Evolutionary conservation across 2,113 vertebrate species (phyloP).

Genomic region (Guaruba guarouba): DNA sequence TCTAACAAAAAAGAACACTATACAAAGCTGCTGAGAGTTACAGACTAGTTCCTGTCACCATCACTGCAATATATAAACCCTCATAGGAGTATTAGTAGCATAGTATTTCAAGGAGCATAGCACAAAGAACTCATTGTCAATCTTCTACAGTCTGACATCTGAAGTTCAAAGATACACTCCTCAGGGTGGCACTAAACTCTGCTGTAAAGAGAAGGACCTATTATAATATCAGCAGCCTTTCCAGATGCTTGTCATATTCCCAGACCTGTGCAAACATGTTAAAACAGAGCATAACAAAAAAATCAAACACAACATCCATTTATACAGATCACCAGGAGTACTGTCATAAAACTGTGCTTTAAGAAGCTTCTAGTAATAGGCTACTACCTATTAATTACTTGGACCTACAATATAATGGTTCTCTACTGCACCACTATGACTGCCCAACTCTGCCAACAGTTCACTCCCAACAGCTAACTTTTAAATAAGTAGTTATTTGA

Average conservation of each 20-base stretch:
- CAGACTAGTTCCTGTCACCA: not conserved
- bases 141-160: constrained; percentile 80
- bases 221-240: constrained; percentile 80
- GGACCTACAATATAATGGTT: not conserved
- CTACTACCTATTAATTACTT: not conserved
- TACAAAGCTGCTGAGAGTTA: not conserved
- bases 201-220: constrained; percentile 78
- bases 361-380: not conserved
- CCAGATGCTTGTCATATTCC: constrained; percentile 80
- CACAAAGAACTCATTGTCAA: constrained; percentile 56
- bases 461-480: not conserved
- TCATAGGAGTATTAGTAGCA: not conserved
- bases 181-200: constrained; percentile 80
- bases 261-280: constrained; percentile 21
- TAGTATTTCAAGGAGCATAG: constrained; percentile 24
- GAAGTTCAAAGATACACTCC: constrained; percentile 79
- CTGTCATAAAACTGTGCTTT: not conserved
- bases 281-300: constrained; percentile 10
- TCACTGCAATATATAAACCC: not conserved
- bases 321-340: not conserved
- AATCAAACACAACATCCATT: constrained; percentile 4
- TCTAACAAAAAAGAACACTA: not conserved
- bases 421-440: not conserved
- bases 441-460: not conserved
- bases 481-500: not conserved